Evolutionary conservation across 2,888 invertebrate genomes (phyloP).

Genomic region (Sphaeridia pumilis): DNA sequence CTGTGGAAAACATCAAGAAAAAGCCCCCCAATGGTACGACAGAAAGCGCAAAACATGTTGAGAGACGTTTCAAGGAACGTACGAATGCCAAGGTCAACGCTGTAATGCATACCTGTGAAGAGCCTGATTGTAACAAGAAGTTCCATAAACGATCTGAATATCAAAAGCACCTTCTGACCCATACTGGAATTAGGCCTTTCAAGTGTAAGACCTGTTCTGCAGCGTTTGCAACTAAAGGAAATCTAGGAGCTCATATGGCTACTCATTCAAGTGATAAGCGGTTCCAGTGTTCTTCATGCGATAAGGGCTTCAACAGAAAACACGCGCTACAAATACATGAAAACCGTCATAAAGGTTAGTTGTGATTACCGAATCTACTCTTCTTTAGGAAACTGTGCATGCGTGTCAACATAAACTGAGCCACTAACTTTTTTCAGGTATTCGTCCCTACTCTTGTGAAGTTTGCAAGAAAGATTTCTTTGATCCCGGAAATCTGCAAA

Average conservation of each 20-base stretch:
- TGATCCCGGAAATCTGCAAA: conserved; percentile 11
- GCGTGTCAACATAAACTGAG: not conserved
- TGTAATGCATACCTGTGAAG: too few species aligned
- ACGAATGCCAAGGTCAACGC: too few species aligned
- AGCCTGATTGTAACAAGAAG: conserved; percentile 4
- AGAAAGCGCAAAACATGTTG: too few species aligned
- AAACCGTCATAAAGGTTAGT: conserved; percentile 13
- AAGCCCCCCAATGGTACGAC: not conserved
- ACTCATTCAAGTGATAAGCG: conserved; percentile 3
- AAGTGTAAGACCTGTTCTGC: conserved; percentile 1
- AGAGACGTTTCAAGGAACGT: too few species aligned
- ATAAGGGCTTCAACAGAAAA: conserved; percentile 11
- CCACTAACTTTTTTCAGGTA: conserved; percentile 3
- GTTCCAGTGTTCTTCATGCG: conserved; percentile 5
- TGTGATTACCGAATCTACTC: not conserved
- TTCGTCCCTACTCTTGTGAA: conserved; percentile 3
- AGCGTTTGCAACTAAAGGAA: conserved; percentile 1
- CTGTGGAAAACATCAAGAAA: not conserved
- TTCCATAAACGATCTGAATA: conserved; percentile 2
- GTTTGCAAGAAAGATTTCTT: conserved; percentile 7
- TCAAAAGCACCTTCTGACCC: conserved; percentile 3
- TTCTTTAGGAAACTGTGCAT: not conserved
- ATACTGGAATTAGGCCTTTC: conserved; percentile 2
- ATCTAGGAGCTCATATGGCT: not conserved
- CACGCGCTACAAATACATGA: conserved; percentile 10